Percentiles rank a stretch among this genome's conserved stretches.
phyloP scores from a whole-genome alignment of 2,797 vertebrate genomes.

The Huso huso region DNA sequence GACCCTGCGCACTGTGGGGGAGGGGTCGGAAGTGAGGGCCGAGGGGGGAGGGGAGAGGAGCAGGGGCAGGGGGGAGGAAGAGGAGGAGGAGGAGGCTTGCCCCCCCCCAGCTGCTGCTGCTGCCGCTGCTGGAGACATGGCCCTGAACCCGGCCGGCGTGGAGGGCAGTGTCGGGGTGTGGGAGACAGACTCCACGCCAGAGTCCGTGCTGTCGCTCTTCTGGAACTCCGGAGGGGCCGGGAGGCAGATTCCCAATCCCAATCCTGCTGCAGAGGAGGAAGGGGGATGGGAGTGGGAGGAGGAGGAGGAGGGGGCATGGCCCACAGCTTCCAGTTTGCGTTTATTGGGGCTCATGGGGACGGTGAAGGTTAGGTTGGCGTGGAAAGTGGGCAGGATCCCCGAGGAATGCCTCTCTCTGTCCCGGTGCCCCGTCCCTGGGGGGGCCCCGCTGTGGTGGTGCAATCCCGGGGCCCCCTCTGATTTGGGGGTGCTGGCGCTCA shows the following conservation, averaged over 20 bases:
- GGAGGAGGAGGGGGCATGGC: constrained; percentile 51
- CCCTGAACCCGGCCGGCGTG: constrained; percentile 44
- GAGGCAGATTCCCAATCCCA: constrained; percentile 28
- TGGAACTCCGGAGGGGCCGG: constrained; percentile 45
- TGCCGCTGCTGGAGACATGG: constrained; percentile 52
- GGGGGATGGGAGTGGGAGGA: constrained; percentile 56
- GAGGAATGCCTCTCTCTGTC: constrained; percentile 70
- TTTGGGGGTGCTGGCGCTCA: constrained; percentile 66
- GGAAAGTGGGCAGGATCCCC: constrained; percentile 68
- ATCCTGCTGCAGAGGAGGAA: neutral
- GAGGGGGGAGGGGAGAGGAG: constrained; percentile 78
- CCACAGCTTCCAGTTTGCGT: constrained; percentile 66
- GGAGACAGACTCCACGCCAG: constrained; percentile 65
- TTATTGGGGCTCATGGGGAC: constrained; percentile 85
- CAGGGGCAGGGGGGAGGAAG: constrained; percentile 71
- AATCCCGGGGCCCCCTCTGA: constrained; percentile 38
- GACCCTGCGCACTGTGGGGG: constrained; percentile 57
- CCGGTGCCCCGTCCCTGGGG: constrained; percentile 51
- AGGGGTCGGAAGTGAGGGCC: constrained; percentile 65
- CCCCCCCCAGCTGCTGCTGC: constrained; percentile 59
- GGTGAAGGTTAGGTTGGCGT: constrained; percentile 79
- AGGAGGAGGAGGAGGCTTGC: constrained; percentile 57
- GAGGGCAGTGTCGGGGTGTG: constrained; percentile 59
- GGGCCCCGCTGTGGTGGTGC: constrained; percentile 47
- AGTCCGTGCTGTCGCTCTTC: constrained; percentile 54